Conservation (phyloP, 2,113 vertebrate species). For the Notarius quadriscutis region DNA sequence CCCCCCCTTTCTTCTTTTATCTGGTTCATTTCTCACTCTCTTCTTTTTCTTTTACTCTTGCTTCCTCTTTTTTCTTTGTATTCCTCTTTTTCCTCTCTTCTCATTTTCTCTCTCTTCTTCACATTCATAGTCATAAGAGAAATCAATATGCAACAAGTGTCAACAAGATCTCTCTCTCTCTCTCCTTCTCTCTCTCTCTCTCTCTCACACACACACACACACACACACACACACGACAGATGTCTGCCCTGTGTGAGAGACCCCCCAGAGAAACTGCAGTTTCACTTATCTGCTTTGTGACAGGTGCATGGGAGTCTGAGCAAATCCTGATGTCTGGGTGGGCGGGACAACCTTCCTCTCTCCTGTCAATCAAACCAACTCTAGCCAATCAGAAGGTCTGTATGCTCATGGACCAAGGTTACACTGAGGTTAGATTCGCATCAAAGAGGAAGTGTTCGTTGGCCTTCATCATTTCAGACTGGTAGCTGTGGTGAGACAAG, state of each 20-base stretch:
- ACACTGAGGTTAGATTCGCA: not conserved
- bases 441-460: not conserved
- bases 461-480: not conserved
- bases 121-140: not conserved
- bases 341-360: not conserved
- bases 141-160: slow-evolving; percentile 5
- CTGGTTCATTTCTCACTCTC: not conserved
- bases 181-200: not conserved
- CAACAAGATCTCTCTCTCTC: not conserved
- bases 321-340: not conserved
- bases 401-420: not conserved
- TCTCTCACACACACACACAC: not conserved
- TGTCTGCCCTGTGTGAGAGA: not conserved
- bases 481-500: not conserved
- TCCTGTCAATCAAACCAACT: not conserved
- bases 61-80: not conserved
- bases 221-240: not conserved
- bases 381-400: not conserved
- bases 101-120: not conserved
- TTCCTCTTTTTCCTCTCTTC: not conserved
- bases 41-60: no score
- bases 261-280: not conserved
- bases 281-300: not conserved
- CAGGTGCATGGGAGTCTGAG: not conserved
- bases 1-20: not conserved